Base-by-base conservation (phyloP, 2,888 invertebrate species). In the Thymelicus acteon region DNA sequence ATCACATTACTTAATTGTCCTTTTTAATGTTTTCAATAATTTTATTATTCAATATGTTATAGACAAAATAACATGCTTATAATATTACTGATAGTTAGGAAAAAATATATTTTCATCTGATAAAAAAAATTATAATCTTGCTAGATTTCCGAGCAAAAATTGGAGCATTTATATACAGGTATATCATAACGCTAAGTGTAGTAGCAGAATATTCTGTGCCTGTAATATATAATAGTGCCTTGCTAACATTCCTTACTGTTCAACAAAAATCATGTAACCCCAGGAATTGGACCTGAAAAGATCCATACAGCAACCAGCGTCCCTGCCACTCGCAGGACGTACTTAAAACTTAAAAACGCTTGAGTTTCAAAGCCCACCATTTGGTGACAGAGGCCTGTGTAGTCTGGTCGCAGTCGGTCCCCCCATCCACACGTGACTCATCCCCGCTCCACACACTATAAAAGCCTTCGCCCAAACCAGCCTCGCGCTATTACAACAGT, bases 401-500 rank as follows among this genome's bases (percentile, higher is more conserved):
- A 19, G 24, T 15, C 39, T 67, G 60, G 58, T 58, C 47, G 47
- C 52, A 31, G 71, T 73, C 72, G 74, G 82, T 84, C 87, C 89
- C 89, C 82, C 87, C 87, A 83, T 79, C 81, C 82, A 79, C 83
- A 64, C 82, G 81, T 54, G 54, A 54, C 88, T 82, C 91, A 89
- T 92, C 93, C 93, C 93, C 93, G 90, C 93, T 89, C 87, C 91
- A 71, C 71, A 82, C 79, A 82, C 87, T 93, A 93, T 93, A 93
- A 87, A 93, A 93, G 89, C 84, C 87, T 78, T 84, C 84, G 88
- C 79, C 86, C 82, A 87, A 91, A 89, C 91, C 87, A 83, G 92
- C 91, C 87, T 89, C 92, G 92, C 91, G 92, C 91, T 93, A 93
- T 93, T 92, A 93, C 93, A 87, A 91, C 90, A 91, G 93, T 93